These are phyloP conservation scores for Paradoxurus hermaphroditus DNA, from an alignment of 2,113 vertebrate genomes.

Conservation along the genomic window DNA sequence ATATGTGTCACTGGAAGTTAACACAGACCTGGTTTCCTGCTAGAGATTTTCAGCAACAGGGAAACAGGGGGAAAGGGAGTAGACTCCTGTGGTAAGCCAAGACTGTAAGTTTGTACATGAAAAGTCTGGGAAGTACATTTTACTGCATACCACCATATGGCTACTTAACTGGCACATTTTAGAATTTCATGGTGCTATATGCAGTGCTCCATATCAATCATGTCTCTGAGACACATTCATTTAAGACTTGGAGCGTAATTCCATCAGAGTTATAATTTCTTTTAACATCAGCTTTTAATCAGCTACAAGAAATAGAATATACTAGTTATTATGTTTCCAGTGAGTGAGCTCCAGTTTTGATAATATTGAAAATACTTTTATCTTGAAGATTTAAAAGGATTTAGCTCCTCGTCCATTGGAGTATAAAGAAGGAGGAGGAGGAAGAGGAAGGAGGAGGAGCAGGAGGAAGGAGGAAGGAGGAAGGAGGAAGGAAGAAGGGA, in stretches of 20 bases:
- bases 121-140: constrained; percentile 52
- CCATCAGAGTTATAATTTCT: not conserved
- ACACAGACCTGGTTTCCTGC: constrained; percentile 36
- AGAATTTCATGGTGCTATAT: not conserved
- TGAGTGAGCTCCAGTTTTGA: not conserved
- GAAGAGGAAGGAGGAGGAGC: too few relatives aligned
- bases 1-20: not conserved
- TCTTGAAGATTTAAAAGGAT: not conserved
- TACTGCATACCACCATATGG: constrained; percentile 51
- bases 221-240: not conserved
- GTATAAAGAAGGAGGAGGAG: too few relatives aligned
- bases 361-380: constrained; percentile 26
- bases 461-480: too few relatives aligned
- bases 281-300: constrained; percentile 20
- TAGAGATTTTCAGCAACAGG: constrained; percentile 29
- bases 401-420: not conserved
- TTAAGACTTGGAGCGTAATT: not conserved
- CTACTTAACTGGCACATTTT: constrained; percentile 26
- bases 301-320: not conserved
- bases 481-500: too few relatives aligned
- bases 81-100: constrained; percentile 29
- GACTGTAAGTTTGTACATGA: constrained; percentile 1
- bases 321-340: not conserved
- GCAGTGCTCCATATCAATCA: not conserved
- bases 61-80: constrained; percentile 53